Conservation (phyloP, 1,140 invertebrate genomes). For the Daktulosphaira vitifoliae region DNA sequence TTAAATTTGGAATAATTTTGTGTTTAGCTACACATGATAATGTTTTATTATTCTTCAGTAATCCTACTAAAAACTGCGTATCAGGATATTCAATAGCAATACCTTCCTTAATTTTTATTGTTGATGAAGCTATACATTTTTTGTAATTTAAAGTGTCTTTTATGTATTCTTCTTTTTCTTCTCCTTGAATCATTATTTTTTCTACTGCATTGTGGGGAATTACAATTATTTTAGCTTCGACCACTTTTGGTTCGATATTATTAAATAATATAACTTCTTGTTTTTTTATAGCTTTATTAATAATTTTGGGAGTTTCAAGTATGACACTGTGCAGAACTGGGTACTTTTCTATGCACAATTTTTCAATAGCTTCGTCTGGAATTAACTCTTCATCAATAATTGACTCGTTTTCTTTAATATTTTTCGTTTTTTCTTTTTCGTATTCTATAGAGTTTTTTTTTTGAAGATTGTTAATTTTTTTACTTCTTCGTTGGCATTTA, state of each 20-base stretch:
- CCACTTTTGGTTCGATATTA: slow-evolving; percentile 38
- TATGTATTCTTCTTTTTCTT: slow-evolving; percentile 45
- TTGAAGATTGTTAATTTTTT: background rate
- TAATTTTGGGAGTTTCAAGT: slow-evolving; percentile 13
- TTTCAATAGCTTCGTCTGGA: slow-evolving; percentile 42
- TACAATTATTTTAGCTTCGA: slow-evolving; percentile 26
- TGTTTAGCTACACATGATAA: slow-evolving; percentile 42
- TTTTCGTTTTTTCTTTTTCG: slow-evolving; percentile 1
- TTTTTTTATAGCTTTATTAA: slow-evolving; percentile 7
- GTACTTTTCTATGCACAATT: slow-evolving; percentile 33
- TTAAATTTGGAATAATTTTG: slow-evolving; percentile 49
- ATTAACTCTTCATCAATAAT: slow-evolving; percentile 39
- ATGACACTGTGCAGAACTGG: background rate
- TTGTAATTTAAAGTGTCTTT: background rate
- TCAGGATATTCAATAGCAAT: slow-evolving; percentile 52
- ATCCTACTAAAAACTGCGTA: slow-evolving; percentile 37
- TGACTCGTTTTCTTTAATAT: slow-evolving; percentile 34
- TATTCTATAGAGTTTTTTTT: background rate
- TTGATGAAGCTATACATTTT: slow-evolving; percentile 37
- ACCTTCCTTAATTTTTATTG: slow-evolving; percentile 50
- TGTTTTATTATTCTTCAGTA: slow-evolving; percentile 46
- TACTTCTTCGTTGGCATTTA: background rate
- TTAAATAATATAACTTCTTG: slow-evolving; percentile 39
- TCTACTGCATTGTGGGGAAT: slow-evolving; percentile 37
- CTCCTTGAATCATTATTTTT: slow-evolving; percentile 44